phyloP scores from a whole-genome alignment of 2,797 vertebrate species.

The Onychomys leucogaster region DNA sequence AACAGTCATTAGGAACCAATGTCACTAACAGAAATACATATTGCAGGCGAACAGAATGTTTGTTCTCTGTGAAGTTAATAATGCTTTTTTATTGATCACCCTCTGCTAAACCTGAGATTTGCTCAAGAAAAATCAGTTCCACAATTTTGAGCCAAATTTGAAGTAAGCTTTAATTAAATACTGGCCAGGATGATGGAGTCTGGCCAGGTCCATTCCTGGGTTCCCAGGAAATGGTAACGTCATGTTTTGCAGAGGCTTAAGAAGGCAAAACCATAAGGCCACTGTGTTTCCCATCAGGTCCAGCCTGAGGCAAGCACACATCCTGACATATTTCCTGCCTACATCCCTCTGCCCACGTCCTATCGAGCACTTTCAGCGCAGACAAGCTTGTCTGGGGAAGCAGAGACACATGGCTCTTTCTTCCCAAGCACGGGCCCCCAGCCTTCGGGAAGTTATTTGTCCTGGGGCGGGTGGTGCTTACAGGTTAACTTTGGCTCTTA shows the following conservation, averaged over 20 bases:
- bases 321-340: not conserved
- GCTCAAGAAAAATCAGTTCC: not conserved
- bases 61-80: slow-evolving; percentile 5
- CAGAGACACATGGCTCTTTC: not conserved
- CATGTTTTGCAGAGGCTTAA: not conserved
- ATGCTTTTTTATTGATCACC: not conserved
- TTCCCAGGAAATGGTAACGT: not conserved
- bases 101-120: not conserved
- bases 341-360: not conserved
- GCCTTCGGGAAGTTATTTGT: not conserved
- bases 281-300: not conserved
- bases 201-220: not conserved
- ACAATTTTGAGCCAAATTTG: not conserved
- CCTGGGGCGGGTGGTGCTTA: not conserved
- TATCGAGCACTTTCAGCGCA: not conserved
- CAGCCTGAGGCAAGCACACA: not conserved
- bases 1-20: not conserved
- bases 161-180: not conserved
- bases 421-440: not conserved
- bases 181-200: not conserved
- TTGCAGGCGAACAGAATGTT: not conserved
- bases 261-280: not conserved
- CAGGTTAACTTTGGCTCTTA: not conserved
- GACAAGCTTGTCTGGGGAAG: not conserved
- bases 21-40: not conserved